Evolutionary conservation across 2,888 invertebrate species (phyloP), one percentile per base, ranked within the genome.

Genomic region (Drosophila quasianomalipes): DNA sequence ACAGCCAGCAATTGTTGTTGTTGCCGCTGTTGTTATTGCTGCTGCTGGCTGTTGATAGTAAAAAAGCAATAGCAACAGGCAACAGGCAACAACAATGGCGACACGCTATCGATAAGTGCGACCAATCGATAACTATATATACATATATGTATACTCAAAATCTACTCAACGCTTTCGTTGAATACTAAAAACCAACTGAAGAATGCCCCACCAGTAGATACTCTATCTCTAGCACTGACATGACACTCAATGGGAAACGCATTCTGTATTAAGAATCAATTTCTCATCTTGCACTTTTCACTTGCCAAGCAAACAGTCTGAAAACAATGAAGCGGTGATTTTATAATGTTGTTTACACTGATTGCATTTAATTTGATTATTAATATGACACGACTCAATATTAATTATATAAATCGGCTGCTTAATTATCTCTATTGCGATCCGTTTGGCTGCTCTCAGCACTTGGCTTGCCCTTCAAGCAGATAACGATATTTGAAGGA

Each of bases 41-140:
- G 41, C 4, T 47, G 64, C 37, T 31, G 10, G n/a, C 31, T 22
- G 22, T 22, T 22, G 22, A 22, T 22, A 22, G 22, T 22, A 22
- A 22, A 22, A 22, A 22, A 22, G 22, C 22, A n/a, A n/a, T n/a
- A n/a, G n/a, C n/a, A 6, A n/a, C 26, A 33, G 22, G n/a, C 39
- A 57, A n/a, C 7, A 4, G 4, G 4, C n/a, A 52, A 39, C 6
- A n/a, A 35, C 54, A 55, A 51, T 57, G 26, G 10, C 22, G 10
- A 7, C 54, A 37, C 16, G 26, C 53, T 49, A 68, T 68, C 68
- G 68, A 68, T 70, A 68, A 70, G 26, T 31, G 44, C 16, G 35
- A 22, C 16, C 37, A 69, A 69, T 55, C 68, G 70, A 68, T 68
- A 53, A 54, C 28, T 69, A 19, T 49, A 26, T 37, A 22, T 7